Base-by-base conservation (phyloP, 2,113 vertebrate genomes). In the Columba livia region DNA sequence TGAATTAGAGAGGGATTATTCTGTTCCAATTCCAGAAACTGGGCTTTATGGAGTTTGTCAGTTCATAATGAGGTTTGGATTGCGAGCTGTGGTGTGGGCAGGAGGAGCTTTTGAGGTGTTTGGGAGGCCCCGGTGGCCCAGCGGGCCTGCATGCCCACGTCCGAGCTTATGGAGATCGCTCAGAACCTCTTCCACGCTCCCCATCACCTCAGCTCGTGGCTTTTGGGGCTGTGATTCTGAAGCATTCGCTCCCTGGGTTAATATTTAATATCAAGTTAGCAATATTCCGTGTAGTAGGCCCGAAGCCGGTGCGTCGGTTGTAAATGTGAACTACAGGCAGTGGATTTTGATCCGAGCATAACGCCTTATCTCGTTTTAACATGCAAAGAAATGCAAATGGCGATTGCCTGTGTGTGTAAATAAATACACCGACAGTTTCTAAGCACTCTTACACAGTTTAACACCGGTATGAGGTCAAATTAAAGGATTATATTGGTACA, bases 1-100 rank as follows among this genome's bases (percentile, higher is more conserved):
- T 83, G 83, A 94, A 84, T 93, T 90, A 86, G 73, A 91, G 83
- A 93, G 79, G 61, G 77, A 79, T 90, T 88, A 89, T 94, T 88
- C 69, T 31, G 21, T 84, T 92, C 73, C 53, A 16, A 90, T 64
- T 62, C 48, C 71, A 86, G 83, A 94, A 94, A 87, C 8, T 60
- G 58, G 48, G 61, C 48, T 85, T 87, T 50, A 87, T 85, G 51
- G 36, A 90, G 73, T 97, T 91, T 92, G 65, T 69, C 82, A 86
- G 64, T 36, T 96, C 75, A n/a, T 61, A 84, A 80, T 67, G 85
- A 80, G 25, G 40, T 66, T 21, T 53, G 64, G 78, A 65, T 85
- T 23, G 1, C 61, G 58, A 54, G 17, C 51, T 82, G 2, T 17
- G 26, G 26, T 54, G 75, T 29, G 28, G 26, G 40, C 44, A 47